Evolutionary conservation across 2,113 vertebrate species (phyloP).

Genomic region (Cyphomyrus plagiostoma): DNA sequence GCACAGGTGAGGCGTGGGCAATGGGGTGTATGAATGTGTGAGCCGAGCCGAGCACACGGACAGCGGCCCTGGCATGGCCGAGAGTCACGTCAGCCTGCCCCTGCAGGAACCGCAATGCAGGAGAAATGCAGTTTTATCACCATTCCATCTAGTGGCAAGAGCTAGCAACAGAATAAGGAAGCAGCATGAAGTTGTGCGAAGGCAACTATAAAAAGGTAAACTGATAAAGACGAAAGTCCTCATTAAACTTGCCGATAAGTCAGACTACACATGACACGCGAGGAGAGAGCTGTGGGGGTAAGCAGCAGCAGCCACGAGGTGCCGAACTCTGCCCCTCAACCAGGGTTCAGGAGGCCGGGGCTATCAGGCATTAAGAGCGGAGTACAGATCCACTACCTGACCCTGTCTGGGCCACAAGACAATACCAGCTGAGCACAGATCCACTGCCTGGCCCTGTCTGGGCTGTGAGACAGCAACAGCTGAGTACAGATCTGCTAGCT

Average conservation of each 20-base stretch:
- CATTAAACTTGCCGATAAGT: constrained; percentile 1
- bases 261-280: neutral
- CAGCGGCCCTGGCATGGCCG: neutral
- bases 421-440: neutral
- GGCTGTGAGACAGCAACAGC: neutral
- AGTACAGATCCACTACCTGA: neutral
- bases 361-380: neutral
- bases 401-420: neutral
- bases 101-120: neutral
- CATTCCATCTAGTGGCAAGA: neutral
- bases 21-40: neutral
- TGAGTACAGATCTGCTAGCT: neutral
- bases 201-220: constrained; percentile 9
- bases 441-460: neutral
- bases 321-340: neutral
- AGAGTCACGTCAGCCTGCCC: neutral
- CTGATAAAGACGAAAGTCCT: neutral
- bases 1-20: neutral
- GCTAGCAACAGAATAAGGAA: neutral
- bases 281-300: neutral
- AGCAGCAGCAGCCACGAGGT: neutral
- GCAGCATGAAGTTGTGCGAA: neutral
- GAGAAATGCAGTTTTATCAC: neutral
- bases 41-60: neutral
- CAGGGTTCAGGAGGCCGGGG: neutral